A percentile compares a stretch with the other conserved stretches of the same genome.
phyloP scores from a whole-genome alignment of 2,888 invertebrate species.

The Reticulitermes lucifugus region DNA sequence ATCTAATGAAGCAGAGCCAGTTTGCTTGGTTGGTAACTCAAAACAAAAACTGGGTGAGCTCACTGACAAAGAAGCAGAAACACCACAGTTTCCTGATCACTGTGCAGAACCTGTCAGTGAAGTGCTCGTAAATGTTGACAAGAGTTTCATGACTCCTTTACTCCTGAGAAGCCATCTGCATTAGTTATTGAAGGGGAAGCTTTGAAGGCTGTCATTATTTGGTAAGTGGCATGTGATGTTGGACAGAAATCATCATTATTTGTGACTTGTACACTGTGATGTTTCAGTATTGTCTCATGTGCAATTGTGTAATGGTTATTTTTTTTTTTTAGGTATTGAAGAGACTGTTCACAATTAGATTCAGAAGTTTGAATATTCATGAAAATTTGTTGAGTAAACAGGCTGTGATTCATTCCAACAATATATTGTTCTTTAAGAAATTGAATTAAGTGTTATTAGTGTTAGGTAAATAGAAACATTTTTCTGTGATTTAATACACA shows the following conservation, averaged over 20 bases:
- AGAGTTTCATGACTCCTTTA: background rate
- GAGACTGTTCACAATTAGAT: background rate
- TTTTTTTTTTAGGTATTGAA: background rate
- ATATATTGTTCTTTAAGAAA: background rate
- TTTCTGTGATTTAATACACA: no score
- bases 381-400: background rate
- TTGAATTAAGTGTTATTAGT: no score
- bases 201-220: background rate
- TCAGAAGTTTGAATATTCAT: background rate
- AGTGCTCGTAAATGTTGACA: background rate
- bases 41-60: background rate
- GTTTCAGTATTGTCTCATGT: background rate
- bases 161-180: background rate
- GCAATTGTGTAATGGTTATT: no score
- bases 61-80: background rate
- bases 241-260: background rate
- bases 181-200: background rate
- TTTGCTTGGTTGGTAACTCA: background rate
- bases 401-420: background rate
- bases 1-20: background rate
- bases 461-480: no score
- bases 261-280: background rate
- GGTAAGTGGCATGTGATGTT: background rate
- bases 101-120: background rate
- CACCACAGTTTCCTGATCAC: background rate